Conservation (phyloP, 2,113 vertebrate genomes). For the Motacilla tschutschensis region DNA sequence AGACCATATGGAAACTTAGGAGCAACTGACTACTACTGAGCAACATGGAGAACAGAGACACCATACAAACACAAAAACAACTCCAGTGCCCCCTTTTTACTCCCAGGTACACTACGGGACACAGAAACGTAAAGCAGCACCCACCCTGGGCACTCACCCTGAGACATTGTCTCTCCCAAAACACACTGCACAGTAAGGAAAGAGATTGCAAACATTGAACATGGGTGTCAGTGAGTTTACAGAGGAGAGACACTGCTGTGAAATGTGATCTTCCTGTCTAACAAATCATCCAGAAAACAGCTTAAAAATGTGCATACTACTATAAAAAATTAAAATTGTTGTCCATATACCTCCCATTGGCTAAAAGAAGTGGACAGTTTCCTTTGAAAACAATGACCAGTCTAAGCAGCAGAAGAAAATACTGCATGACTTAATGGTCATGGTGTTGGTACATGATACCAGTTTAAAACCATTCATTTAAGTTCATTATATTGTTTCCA, state of each 20-base stretch:
- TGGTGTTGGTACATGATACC: background rate
- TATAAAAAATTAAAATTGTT: background rate
- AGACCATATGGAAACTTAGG: background rate
- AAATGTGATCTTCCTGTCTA: background rate
- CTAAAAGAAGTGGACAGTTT: background rate
- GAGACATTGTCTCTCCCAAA: background rate
- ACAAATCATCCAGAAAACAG: background rate
- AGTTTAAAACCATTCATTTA: constrained; percentile 43
- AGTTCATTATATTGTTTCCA: constrained; percentile 59
- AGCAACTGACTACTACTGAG: background rate
- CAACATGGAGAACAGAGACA: background rate
- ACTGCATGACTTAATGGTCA: background rate
- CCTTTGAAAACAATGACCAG: background rate
- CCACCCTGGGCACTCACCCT: background rate
- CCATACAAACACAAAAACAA: background rate
- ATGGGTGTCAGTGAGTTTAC: background rate
- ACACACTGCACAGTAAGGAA: background rate
- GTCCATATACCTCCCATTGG: background rate
- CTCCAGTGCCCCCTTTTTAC: background rate
- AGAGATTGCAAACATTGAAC: background rate
- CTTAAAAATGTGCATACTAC: background rate
- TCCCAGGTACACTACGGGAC: background rate
- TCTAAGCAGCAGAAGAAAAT: background rate
- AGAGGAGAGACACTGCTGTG: background rate
- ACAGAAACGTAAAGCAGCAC: background rate